Conservation (phyloP, 2,113 vertebrate genomes). For the Cynocephalus volans region DNA sequence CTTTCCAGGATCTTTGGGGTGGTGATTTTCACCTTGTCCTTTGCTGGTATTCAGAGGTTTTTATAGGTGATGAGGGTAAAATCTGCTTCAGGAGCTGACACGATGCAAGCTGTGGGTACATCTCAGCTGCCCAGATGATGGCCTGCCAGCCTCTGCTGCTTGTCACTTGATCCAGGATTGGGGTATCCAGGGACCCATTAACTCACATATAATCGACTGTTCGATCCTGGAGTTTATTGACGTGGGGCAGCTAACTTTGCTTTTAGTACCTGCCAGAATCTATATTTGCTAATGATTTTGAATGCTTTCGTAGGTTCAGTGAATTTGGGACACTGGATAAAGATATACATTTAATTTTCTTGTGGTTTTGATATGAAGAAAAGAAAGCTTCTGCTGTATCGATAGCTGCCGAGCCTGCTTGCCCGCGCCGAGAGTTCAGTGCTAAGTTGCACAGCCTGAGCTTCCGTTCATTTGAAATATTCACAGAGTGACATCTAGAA, state of each 20-base stretch:
- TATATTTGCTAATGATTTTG: background rate
- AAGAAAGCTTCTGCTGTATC: background rate
- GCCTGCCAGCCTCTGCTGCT: fast-evolving
- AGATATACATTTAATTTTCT: background rate
- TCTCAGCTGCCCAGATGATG: no score
- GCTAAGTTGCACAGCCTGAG: background rate
- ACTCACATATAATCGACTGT: background rate
- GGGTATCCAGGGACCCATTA: background rate
- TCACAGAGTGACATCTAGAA: no score
- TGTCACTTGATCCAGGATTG: no score
- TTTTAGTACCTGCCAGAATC: background rate
- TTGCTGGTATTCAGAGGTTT: no score
- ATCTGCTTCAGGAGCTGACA: background rate
- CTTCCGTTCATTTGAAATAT: background rate
- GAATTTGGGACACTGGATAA: background rate
- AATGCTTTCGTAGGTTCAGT: background rate
- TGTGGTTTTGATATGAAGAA: background rate
- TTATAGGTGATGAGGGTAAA: background rate
- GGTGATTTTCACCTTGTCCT: no score
- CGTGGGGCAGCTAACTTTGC: background rate
- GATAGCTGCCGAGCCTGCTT: background rate
- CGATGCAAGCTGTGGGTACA: background rate
- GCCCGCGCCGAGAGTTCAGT: fast-evolving
- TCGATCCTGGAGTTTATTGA: background rate
- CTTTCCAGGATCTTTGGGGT: background rate